A percentile compares a stretch with the other conserved stretches of the same genome.
Evolutionary conservation across 2,888 invertebrate species (phyloP).

Genomic region (Choreutis nemorana): DNA sequence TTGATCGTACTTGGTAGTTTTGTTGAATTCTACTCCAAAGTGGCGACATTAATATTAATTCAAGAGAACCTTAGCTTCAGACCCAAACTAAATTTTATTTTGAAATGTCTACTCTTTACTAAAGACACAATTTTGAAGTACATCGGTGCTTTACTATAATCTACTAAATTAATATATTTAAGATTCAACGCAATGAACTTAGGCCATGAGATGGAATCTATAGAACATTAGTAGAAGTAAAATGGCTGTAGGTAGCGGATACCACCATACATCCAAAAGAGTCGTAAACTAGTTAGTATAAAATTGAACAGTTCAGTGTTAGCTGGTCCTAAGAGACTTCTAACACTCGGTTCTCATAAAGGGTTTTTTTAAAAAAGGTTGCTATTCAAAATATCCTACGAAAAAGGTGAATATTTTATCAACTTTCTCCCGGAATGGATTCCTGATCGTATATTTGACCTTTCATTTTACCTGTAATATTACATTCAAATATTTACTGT

Average conservation of each 20-base stretch:
- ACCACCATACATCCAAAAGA: slow-evolving; percentile 14
- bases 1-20: no score
- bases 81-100: no score
- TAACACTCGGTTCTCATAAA: slow-evolving; percentile 15
- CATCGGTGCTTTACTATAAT: no score
- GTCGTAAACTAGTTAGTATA: slow-evolving; percentile 18
- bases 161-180: no score
- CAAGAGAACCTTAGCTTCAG: slow-evolving; percentile 8
- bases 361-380: slow-evolving; percentile 21
- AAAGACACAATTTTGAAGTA: no score
- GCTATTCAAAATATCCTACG: slow-evolving; percentile 15
- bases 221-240: no score
- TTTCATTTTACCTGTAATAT: no score
- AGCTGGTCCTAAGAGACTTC: slow-evolving; percentile 16
- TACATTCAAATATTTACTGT: no score
- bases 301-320: slow-evolving; percentile 16
- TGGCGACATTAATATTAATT: slow-evolving; percentile 15
- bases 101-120: no score
- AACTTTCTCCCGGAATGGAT: slow-evolving; percentile 10
- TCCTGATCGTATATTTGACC: slow-evolving; percentile 11
- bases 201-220: no score
- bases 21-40: slow-evolving; percentile 11
- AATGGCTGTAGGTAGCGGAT: slow-evolving; percentile 9
- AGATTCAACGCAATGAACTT: no score
- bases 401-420: slow-evolving; percentile 14